A percentile compares a stretch with the other conserved stretches of the same genome.
Evolutionary conservation across 2,888 invertebrate species (phyloP).

Genomic region (Melanostoma scalare): DNA sequence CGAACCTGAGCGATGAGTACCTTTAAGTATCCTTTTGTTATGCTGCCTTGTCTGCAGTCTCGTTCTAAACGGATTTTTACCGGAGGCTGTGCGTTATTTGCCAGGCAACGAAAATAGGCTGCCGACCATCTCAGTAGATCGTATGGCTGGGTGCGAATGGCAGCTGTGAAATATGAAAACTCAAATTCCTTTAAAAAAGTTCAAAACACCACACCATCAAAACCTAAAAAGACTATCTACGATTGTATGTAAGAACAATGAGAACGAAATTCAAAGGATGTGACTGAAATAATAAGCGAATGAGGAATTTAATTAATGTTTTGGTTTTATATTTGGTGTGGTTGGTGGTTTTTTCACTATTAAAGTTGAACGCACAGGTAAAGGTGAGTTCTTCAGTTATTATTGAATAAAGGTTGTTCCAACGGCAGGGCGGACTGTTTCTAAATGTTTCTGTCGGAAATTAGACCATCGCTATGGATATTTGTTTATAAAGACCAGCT

Average conservation of each 20-base stretch:
- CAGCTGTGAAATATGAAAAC: slow-evolving; percentile 83
- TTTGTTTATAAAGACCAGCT: no score
- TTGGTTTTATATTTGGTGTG: no score
- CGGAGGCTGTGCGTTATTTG: slow-evolving; percentile 90
- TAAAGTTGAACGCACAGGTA: no score
- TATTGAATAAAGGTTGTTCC: no score
- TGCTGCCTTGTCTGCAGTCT: slow-evolving; percentile 88
- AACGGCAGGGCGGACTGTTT: no score
- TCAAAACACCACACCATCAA: neutral
- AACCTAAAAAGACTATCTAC: neutral
- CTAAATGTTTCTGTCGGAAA: no score
- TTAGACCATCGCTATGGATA: no score
- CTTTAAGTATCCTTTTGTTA: slow-evolving; percentile 91
- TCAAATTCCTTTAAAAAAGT: slow-evolving; percentile 25
- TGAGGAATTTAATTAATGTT: slow-evolving; percentile 45
- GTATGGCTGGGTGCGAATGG: slow-evolving; percentile 93
- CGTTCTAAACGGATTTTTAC: slow-evolving; percentile 90
- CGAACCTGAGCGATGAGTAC: slow-evolving; percentile 89
- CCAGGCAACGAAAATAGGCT: slow-evolving; percentile 90
- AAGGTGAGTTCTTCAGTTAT: no score
- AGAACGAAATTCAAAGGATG: slow-evolving; percentile 34
- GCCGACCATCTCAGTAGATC: slow-evolving; percentile 93
- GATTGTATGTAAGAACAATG: slow-evolving; percentile 20
- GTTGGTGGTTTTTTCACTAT: no score
- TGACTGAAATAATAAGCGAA: slow-evolving; percentile 13